phyloP scores from a whole-genome alignment of 2,888 invertebrate species.

The Meteorus colon region DNA sequence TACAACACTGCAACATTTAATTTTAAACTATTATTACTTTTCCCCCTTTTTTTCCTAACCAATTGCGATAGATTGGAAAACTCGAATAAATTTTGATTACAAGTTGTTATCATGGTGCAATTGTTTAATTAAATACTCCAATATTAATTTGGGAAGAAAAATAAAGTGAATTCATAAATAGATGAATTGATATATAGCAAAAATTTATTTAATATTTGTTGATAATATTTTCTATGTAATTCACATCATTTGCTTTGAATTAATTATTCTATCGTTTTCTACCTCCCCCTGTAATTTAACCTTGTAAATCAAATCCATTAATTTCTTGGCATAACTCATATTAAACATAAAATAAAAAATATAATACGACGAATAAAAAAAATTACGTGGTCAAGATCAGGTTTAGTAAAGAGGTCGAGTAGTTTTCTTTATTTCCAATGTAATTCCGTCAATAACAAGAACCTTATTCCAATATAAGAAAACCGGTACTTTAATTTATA shows the following conservation, averaged over 20 bases:
- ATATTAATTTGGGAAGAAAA: neutral
- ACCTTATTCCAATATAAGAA: neutral
- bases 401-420: neutral
- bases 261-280: no score
- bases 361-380: neutral
- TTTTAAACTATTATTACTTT: neutral
- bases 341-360: neutral
- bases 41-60: neutral
- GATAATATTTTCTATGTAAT: no score
- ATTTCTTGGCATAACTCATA: neutral
- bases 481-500: conserved; percentile 17
- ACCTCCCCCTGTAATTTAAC: neutral
- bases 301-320: neutral
- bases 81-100: neutral
- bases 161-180: neutral
- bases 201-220: no score
- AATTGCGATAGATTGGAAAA: neutral
- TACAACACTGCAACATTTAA: neutral
- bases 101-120: neutral
- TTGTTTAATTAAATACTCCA: neutral
- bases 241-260: no score
- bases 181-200: neutral
- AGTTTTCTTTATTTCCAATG: neutral
- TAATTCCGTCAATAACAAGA: neutral
- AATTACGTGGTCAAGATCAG: conserved; percentile 1